Evolutionary conservation across 1,140 invertebrate species (phyloP), one percentile per base, ranked within the genome.

Genomic region (Drosophila kepulauana): DNA sequence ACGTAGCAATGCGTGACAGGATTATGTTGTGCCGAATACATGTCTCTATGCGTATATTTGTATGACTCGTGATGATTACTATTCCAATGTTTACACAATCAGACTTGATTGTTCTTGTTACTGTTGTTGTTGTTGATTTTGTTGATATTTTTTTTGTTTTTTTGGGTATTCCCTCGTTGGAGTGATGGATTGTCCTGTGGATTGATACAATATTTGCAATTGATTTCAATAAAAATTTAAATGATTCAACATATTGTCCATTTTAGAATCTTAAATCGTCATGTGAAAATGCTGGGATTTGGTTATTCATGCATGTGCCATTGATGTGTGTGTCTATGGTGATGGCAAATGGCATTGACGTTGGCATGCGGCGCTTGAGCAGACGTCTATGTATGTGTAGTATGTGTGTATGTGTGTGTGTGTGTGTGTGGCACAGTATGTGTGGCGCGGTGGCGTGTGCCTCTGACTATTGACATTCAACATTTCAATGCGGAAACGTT

Each of bases 211-310:
- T 57, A 62, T 61, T 74, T 61, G 65, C 57, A 59, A 68, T 74
- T 68, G 64, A 74, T 74, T 74, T 68, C 71, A 74, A 74, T 74
- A 68, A 74, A 73, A 61, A 46, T 68, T 74, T 73, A 59, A 67
- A 73, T 68, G 56, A 54, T 67, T 61, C 30, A 61, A 61, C 64
- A 73, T 68, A 68, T 54, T 73, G 64, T 48, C 52, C 43, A 65
- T 58, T 65, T 72, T 66, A 57, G 62, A 33, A 57, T 72, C 69
- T 72, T 72, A 66, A 72, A 72, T 66, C 62, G 69, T 35, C 51
- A 72, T 72, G 51, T 66, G 69, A 49, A 54, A 57, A 51, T 5
- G 41, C 51, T 56, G 52, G 62, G 49, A 68, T 68, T 64, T 61
- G 16, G 38, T 20, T 38, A 28, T 59, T 56, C 57, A 46, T 54